These are phyloP conservation scores for Stenoptilia bipunctidactyla DNA, from an alignment of 2,888 invertebrate genomes.

Conservation along the genomic window DNA sequence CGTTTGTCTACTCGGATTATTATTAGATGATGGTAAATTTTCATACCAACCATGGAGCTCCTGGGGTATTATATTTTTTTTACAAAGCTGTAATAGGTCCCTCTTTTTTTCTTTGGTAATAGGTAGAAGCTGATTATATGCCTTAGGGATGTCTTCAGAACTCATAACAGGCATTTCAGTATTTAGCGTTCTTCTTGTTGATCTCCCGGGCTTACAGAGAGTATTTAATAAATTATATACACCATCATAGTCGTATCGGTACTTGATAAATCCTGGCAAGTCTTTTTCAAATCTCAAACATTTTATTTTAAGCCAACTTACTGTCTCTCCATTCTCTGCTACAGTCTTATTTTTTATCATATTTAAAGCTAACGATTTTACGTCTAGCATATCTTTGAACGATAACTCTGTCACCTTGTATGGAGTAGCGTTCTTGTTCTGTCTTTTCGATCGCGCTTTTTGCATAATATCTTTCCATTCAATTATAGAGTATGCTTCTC, in stretches of 20 bases:
- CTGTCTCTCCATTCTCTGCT: slow-evolving; percentile 6
- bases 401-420: background rate
- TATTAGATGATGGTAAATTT: background rate
- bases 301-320: slow-evolving; percentile 9
- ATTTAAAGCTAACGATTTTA: slow-evolving; percentile 4
- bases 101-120: slow-evolving; percentile 10
- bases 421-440: background rate
- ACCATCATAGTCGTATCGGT: slow-evolving; percentile 9
- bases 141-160: slow-evolving; percentile 7
- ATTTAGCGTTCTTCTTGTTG: slow-evolving; percentile 7
- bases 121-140: slow-evolving; percentile 7
- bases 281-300: slow-evolving; percentile 3
- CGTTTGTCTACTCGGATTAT: too few species aligned
- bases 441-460: background rate
- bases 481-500: background rate
- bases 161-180: slow-evolving; percentile 6
- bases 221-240: slow-evolving; percentile 9
- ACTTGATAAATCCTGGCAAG: slow-evolving; percentile 9
- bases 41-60: slow-evolving; percentile 8
- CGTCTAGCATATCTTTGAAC: background rate
- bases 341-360: slow-evolving; percentile 8
- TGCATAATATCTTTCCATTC: slow-evolving; percentile 3
- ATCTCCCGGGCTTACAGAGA: slow-evolving; percentile 9
- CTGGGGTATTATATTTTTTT: slow-evolving; percentile 11
- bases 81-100: slow-evolving; percentile 11